Conservation (phyloP, 2,797 vertebrate species). For the Sciurus vulgaris region DNA sequence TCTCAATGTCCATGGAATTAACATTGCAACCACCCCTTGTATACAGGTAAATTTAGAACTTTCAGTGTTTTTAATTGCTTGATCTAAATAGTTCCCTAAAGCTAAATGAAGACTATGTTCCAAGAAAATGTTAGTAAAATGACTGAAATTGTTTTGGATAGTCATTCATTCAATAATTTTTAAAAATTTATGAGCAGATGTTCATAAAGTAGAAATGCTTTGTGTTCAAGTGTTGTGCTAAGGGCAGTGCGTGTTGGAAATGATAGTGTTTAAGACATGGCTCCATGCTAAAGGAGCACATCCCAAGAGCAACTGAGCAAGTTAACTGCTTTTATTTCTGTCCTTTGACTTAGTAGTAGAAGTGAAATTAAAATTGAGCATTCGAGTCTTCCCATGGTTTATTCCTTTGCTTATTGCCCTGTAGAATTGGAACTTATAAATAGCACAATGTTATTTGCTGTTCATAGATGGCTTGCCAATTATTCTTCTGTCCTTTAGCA, state of each 20-base stretch:
- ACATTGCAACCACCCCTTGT: neutral
- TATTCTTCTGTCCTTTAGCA: constrained; percentile 57
- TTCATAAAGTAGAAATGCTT: neutral
- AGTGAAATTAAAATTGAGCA: neutral
- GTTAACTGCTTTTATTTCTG: neutral
- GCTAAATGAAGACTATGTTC: neutral
- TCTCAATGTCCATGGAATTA: neutral
- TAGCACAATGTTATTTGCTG: constrained; percentile 67
- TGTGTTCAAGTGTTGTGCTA: neutral
- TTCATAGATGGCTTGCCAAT: constrained; percentile 59
- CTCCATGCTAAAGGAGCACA: neutral
- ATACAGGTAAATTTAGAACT: neutral
- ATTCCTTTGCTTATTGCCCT: neutral
- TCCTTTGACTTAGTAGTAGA: neutral
- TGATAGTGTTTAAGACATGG: neutral
- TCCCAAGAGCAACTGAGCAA: neutral
- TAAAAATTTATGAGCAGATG: too few species aligned
- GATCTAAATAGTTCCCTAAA: neutral
- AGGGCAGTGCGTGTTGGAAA: neutral
- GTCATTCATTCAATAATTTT: neutral
- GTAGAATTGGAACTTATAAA: constrained; percentile 76
- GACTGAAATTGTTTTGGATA: neutral
- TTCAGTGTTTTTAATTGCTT: neutral
- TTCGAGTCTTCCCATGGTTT: constrained; percentile 24
- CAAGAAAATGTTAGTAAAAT: neutral